Conservation (phyloP, 2,888 invertebrate genomes). For the Clepsis dumicolana region DNA sequence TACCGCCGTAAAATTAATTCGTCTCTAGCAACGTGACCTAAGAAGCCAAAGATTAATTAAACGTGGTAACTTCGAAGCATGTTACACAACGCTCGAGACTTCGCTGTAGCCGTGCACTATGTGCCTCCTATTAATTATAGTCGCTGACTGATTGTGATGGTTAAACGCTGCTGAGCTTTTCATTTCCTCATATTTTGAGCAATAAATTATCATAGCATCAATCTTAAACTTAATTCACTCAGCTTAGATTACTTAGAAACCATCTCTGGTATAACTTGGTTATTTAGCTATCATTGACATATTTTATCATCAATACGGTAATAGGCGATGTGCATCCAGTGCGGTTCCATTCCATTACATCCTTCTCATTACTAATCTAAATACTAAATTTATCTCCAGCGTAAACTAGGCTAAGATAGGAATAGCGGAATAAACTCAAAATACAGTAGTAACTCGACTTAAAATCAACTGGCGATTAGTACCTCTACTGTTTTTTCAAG, state of each 20-base stretch:
- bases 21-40: conserved; percentile 38
- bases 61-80: conserved; percentile 34
- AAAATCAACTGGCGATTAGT: not conserved
- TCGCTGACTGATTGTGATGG: not conserved
- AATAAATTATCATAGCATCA: not conserved
- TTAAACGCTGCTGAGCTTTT: not conserved
- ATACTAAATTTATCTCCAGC: no score
- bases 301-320: no score
- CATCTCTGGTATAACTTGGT: not conserved
- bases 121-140: conserved; percentile 6
- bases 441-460: not conserved
- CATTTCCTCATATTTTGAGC: not conserved
- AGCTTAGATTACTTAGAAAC: not conserved
- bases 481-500: not conserved
- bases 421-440: not conserved
- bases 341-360: no score
- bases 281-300: no score
- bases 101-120: conserved; percentile 6
- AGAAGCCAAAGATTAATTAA: conserved; percentile 50
- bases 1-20: conserved; percentile 38
- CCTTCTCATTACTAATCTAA: no score
- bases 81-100: conserved; percentile 9
- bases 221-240: not conserved
- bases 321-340: not conserved
- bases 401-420: no score